Evolutionary conservation across 1,140 invertebrate species (phyloP), one percentile per base, ranked within the genome.

Genomic region (Drosophila parvula): DNA sequence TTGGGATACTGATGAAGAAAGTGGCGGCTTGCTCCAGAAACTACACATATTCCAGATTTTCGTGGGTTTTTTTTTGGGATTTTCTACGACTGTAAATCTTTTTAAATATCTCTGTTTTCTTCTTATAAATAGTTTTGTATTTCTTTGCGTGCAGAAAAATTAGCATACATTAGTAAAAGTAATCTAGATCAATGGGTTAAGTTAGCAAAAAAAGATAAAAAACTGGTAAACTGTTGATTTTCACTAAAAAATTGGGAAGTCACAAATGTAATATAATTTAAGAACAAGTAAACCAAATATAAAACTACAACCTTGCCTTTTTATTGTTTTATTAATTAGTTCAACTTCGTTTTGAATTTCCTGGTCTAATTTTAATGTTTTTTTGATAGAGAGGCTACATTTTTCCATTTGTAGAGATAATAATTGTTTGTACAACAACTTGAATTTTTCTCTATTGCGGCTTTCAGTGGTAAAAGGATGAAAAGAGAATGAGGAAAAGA

Each of bases 161-260:
- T 53, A 53, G 50, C 50, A 53, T 53, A 22, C 9, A 53, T 53
- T 53, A 14, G 32, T 22, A 7, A 53, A 53, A 53, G 16, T 14
- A 36, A 53, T 53, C 16, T 53, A 32, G 50, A 53, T 22, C 16
- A 53, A 16, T 36, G 50, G 32, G 16, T 2, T 32, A 53, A 9
- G 12, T 53, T 5, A 22, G 32, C 16, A 22, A 36, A 22, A 36
- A 51, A 9, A n/a, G 34, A 22, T 5, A 6, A 53, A 8, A 36
- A 22, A 18, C 4, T 8, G 6, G 12, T 22, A 18, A 34, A 12
- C 18, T 4, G 3, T 7, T 8, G 0, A 36, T 22, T 40, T 40
- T 5, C 14, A 53, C 16, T 40, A 0, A 2, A 9, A 36, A 14
- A 18, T 18, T 12, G 6, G 9, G 9, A 50, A 50, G n/a, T 11